Conservation (phyloP, 2,797 vertebrate genomes). For the Bradypodion pumilum region DNA sequence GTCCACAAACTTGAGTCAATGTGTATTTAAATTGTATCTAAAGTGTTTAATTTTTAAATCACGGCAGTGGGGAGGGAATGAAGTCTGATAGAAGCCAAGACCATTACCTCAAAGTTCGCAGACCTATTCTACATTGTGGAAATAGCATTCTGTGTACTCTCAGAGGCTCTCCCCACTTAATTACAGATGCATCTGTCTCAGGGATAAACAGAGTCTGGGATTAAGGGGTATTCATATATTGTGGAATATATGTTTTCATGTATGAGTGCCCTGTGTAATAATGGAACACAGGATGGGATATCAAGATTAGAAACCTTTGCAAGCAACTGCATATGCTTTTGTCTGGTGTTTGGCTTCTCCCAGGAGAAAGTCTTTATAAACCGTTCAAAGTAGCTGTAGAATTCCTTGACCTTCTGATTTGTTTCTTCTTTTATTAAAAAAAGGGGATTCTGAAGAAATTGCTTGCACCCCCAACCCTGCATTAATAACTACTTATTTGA, state of each 20-base stretch:
- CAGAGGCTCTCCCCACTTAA: background rate
- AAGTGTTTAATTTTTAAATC: background rate
- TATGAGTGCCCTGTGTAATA: background rate
- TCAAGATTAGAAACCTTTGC: slow-evolving; percentile 22
- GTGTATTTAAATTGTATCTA: background rate
- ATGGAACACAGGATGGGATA: background rate
- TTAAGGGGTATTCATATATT: background rate
- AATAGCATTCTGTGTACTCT: background rate
- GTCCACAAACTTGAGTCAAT: background rate
- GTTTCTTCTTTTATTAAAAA: slow-evolving; percentile 1
- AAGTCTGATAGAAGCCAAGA: background rate
- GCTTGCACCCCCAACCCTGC: slow-evolving; percentile 33
- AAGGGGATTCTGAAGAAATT: slow-evolving; percentile 60
- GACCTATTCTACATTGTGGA: background rate
- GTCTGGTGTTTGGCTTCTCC: slow-evolving; percentile 44
- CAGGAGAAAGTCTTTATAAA: slow-evolving; percentile 37
- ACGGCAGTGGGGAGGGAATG: background rate
- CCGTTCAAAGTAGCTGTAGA: slow-evolving; percentile 30
- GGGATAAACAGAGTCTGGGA: background rate
- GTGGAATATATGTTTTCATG: background rate
- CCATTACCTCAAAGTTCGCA: background rate
- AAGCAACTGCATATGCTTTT: slow-evolving; percentile 43
- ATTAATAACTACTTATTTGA: slow-evolving; percentile 44
- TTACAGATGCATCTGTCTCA: background rate
- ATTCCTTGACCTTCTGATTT: slow-evolving; percentile 14